Base-by-base conservation (phyloP, 2,113 vertebrate species). In the Pardalotus punctatus region DNA sequence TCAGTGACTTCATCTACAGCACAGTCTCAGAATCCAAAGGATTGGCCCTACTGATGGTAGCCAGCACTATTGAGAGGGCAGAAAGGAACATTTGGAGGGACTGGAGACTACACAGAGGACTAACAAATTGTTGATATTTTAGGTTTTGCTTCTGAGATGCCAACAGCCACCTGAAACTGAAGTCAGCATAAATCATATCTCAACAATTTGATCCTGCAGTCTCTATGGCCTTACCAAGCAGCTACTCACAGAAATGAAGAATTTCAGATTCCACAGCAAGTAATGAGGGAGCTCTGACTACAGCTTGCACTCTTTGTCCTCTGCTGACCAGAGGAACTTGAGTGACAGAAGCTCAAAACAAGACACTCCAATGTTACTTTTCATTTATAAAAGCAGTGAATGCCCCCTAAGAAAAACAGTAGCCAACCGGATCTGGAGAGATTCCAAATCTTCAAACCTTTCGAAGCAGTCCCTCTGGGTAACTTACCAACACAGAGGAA, bases 361-460 rank as follows among this genome's bases (percentile, higher is more conserved):
- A 93, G 85, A 88, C 76, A 48, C 69, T 94, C 56, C 89, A 94
- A 71, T 61, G 88, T 91, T 88, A 61, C 79, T 88, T 67, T 86
- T 96, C 48, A 18, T 86, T 95, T 94, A 71, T 86, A 93, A 94
- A 96, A 81, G 76, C 47, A 81, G 57, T 95, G 90, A 95, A 96
- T 88, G 76, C 58, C 88, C 79, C 64, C 76, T 83, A 58, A 94
- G 82, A 60, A 64, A 95, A 94, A 50, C 4, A 71, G 88, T 35
- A 88, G 94, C 93, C 69, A 90, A 70, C 88, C 77, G 87, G 94
- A 96, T 94, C 90, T 96, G 95, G 79, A 86, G 25, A 61, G 48
- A 60, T 71, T 78, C 91, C 96, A 94, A 89, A 86, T 93, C 62
- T 81, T 80, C 94, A 80, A 50, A 82, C 71, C 62, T 90, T 95